Evolutionary conservation across 2,113 vertebrate species (phyloP), one percentile per base, ranked within the genome.

Genomic region (Polypterus bichir): DNA sequence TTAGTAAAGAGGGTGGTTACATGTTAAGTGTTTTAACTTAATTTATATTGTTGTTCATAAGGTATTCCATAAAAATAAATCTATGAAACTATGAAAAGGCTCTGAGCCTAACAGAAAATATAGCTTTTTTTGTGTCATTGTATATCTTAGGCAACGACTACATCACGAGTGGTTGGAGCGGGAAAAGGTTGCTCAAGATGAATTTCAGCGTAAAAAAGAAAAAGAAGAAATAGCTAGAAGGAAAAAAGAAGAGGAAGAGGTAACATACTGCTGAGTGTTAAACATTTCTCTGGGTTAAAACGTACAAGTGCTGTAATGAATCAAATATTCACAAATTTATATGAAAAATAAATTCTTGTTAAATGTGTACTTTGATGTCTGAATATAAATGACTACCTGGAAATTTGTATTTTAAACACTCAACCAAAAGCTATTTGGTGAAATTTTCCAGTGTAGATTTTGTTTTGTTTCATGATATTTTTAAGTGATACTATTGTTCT

Each of bases 221-320:
- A 90, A 78, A 66, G 92, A 97, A 70, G 96, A 92, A 27, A 81
- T 88, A 47, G 87, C 79, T 52, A 83, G 71, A 76, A 91, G 72
- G 73, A 85, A 78, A 65, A 89, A 88, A 67, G 93, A 96, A 66
- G 92, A 95, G 10, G 90, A 94, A 67, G 94, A 97, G 93, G 96
- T 97, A 70, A 56, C 27, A 27, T 27, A 27, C 27, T 27, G 2
- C 27, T 27, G 27, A 27, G 27, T 27, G 27, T 27, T 27, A 27
- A 27, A 27, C 27, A 27, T 27, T 27, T 27, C 27, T 27, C 27
- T 1, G 27, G 27, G 27, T 27, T 27, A 27, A 27, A 27, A 27
- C 27, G 27, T 27, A 27, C 27, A 27, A 27, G 27, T 27, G 27
- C 27, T 27, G 27, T 27, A 27, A 27, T 27, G 27, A 27, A 27